A percentile compares a stretch with the other conserved stretches of the same genome.
Evolutionary conservation across 2,113 vertebrate species (phyloP).

Genomic region (Ancistrus triradiatus): DNA sequence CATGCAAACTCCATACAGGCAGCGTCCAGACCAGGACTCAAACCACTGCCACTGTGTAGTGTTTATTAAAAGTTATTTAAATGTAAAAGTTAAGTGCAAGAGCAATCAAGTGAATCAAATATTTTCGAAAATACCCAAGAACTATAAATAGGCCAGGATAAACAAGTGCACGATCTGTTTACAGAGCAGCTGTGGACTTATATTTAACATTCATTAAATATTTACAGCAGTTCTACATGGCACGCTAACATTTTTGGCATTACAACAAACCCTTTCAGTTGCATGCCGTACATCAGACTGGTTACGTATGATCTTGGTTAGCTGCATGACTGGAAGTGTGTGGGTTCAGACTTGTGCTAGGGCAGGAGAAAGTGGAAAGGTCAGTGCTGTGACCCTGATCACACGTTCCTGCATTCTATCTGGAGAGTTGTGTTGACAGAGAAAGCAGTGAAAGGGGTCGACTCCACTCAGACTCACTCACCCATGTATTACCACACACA

Average conservation of each 20-base stretch:
- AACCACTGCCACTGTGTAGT: too few species aligned
- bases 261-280: background rate
- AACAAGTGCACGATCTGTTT: too few species aligned
- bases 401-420: slow-evolving; percentile 58
- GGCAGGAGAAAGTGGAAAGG: slow-evolving; percentile 22
- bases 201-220: too few species aligned
- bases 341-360: background rate
- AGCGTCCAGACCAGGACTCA: too few species aligned
- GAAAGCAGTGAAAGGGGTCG: slow-evolving; percentile 6
- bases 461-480: slow-evolving; percentile 6
- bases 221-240: too few species aligned
- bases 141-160: too few species aligned
- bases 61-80: too few species aligned
- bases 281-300: background rate
- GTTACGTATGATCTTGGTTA: background rate
- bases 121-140: too few species aligned
- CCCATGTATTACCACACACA: background rate
- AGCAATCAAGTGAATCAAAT: too few species aligned
- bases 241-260: background rate
- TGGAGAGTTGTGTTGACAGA: slow-evolving; percentile 55
- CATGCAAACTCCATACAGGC: too few species aligned
- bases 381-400: slow-evolving; percentile 21
- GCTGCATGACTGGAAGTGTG: background rate
- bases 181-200: too few species aligned
- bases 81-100: too few species aligned